These are phyloP conservation scores for Notodonta dromedarius DNA, from an alignment of 2,888 invertebrate genomes.

Conservation along the genomic window DNA sequence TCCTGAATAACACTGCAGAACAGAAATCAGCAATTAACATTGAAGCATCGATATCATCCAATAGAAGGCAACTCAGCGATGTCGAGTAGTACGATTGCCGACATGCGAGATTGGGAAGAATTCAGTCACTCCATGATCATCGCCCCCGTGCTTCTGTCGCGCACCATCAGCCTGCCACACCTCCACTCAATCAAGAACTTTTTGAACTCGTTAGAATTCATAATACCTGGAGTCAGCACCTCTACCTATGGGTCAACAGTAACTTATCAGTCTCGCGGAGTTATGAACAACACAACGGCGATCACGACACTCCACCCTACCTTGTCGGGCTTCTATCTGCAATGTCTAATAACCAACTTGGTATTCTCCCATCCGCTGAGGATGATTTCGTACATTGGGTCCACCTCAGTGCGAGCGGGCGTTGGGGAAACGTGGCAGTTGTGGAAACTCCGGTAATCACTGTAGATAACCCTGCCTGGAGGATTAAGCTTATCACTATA, in stretches of 20 bases:
- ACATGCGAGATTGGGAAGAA: constrained; percentile 85
- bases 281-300: constrained; percentile 33
- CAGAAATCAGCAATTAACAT: constrained; percentile 60
- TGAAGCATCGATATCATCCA: constrained; percentile 50
- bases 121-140: constrained; percentile 85
- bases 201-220: constrained; percentile 82
- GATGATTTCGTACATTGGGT: constrained; percentile 87
- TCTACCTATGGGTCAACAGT: constrained; percentile 76
- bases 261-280: constrained; percentile 19
- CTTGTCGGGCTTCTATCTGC: constrained; percentile 86
- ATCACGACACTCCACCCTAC: constrained; percentile 65
- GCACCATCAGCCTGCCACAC: constrained; percentile 79
- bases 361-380: constrained; percentile 88
- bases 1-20: constrained; percentile 15
- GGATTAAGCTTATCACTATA: constrained; percentile 83
- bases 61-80: constrained; percentile 67
- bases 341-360: constrained; percentile 86
- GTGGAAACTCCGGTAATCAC: constrained; percentile 85
- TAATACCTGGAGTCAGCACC: constrained; percentile 83
- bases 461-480: constrained; percentile 81
- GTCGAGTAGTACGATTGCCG: constrained; percentile 82
- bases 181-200: constrained; percentile 84
- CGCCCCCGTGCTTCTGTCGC: constrained; percentile 74
- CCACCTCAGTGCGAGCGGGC: constrained; percentile 79
- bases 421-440: constrained; percentile 87